Evolutionary conservation across 2,113 vertebrate genomes (phyloP).

Genomic region (Vireo altiloquus): DNA sequence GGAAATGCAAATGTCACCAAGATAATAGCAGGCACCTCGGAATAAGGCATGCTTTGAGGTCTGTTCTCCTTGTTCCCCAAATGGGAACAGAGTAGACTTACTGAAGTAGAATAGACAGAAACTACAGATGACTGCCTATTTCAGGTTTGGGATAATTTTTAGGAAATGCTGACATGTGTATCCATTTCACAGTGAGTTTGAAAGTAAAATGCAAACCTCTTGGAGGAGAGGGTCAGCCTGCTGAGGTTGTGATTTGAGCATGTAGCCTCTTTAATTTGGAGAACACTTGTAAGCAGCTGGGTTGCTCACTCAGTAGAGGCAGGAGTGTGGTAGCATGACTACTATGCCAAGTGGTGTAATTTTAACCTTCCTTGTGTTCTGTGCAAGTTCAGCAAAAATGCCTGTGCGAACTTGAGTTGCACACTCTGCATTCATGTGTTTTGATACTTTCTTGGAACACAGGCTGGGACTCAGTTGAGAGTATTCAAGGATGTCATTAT

Average conservation of each 20-base stretch:
- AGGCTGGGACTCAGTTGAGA: neutral
- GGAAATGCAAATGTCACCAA: slow-evolving; percentile 29
- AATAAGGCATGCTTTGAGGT: neutral
- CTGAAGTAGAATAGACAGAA: neutral
- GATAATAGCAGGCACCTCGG: neutral
- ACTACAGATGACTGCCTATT: neutral
- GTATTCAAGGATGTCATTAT: neutral
- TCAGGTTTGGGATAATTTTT: neutral
- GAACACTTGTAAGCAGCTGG: neutral
- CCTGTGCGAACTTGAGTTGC: neutral
- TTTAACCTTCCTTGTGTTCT: neutral
- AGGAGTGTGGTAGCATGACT: neutral
- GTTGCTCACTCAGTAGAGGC: neutral
- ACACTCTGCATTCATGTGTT: neutral
- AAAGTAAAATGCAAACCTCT: neutral
- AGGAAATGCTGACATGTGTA: neutral
- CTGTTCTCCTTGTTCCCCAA: neutral
- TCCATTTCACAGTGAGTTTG: neutral
- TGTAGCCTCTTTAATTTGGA: neutral
- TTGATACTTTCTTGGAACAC: neutral
- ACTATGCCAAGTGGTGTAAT: neutral
- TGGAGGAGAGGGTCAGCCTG: neutral
- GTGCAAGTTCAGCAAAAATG: slow-evolving; percentile 11
- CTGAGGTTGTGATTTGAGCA: neutral
- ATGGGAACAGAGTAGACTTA: neutral